Conservation (phyloP, 2,113 vertebrate species). For the Apeltes quadracus region DNA sequence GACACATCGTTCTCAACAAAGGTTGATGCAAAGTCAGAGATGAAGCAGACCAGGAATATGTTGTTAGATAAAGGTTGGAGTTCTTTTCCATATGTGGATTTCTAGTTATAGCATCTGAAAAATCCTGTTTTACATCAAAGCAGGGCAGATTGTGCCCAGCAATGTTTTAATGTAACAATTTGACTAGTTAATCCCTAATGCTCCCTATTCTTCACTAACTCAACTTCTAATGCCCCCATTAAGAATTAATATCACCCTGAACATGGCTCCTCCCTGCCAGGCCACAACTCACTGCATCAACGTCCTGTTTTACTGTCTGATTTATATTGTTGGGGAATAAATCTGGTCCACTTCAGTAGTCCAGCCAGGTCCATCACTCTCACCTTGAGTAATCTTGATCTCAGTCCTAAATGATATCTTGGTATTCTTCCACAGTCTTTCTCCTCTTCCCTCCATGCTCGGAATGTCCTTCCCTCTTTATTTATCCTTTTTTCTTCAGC, state of each 20-base stretch:
- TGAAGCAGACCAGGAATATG: slow-evolving; percentile 9
- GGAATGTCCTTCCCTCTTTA: not conserved
- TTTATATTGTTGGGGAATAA: slow-evolving; percentile 37
- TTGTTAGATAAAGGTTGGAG: slow-evolving; percentile 24
- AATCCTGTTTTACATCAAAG: not conserved
- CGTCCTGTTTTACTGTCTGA: slow-evolving; percentile 5
- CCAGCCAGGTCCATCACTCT: slow-evolving; percentile 15
- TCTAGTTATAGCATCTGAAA: slow-evolving; percentile 5
- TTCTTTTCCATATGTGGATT: not conserved
- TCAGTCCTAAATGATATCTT: not conserved
- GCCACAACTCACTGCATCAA: slow-evolving; percentile 45
- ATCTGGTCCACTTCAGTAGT: slow-evolving; percentile 27
- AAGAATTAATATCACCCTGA: slow-evolving; percentile 66
- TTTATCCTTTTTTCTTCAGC: slow-evolving; percentile 2
- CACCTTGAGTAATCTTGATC: slow-evolving; percentile 18
- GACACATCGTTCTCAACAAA: slow-evolving; percentile 1
- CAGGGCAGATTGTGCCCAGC: slow-evolving; percentile 29
- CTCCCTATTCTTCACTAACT: slow-evolving; percentile 67
- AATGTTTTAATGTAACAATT: slow-evolving; percentile 64
- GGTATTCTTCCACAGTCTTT: not conserved
- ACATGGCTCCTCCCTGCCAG: slow-evolving; percentile 31
- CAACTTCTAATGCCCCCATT: slow-evolving; percentile 67
- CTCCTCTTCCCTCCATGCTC: not conserved
- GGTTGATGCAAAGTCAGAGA: not conserved
- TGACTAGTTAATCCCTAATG: slow-evolving; percentile 67